Base-by-base conservation (phyloP, 2,113 vertebrate genomes). In the Coptodon rendalli region DNA sequence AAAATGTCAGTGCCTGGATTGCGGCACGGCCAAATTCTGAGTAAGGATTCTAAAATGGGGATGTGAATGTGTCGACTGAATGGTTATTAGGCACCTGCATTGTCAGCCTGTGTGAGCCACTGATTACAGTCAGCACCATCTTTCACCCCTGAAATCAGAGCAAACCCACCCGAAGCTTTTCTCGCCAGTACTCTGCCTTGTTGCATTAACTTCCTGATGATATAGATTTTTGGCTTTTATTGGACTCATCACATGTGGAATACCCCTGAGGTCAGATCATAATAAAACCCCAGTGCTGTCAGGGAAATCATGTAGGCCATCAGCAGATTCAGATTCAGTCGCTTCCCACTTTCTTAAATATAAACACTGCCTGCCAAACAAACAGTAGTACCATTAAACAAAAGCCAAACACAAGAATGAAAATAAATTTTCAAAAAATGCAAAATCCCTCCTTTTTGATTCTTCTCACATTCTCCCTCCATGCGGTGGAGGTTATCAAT, bases 41-140 rank as follows among this genome's bases (percentile, higher is more conserved):
- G 68, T 89, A 78, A 83, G 91, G 85, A 89, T 87, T 91, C 93
- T 93, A 94, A 95, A 95, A 86, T 24, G 53, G 81, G 92, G 83
- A 92, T 22, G 48, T 38, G 81, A 59, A 84, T 89, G 92, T 86
- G 92, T 92, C 88, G 71, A 68, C 59, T 78, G 93, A 80, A 85
- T 85, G 86, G 91, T 96, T 95, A 96, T 96, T 96, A 96, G 92
- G 90, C 96, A 96, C 95, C 95, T 97, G 95, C 94, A 56, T 87
- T 94, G 94, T 95, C 95, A 90, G 87, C 86, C 89, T 84, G 31
- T 17, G 68, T 80, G 79, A 93, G 89, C 91, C 59, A 1, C 90
- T 96, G 93, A 96, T 96, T 93, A 95, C 87, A 91, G 88, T 76
- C 82, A 57, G 86, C 84, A 84, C 52, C 90, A 81, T 88, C 91